Evolutionary conservation across 1,140 invertebrate species (phyloP), one percentile per base, ranked within the genome.

Genomic region (Drosophila simulans): DNA sequence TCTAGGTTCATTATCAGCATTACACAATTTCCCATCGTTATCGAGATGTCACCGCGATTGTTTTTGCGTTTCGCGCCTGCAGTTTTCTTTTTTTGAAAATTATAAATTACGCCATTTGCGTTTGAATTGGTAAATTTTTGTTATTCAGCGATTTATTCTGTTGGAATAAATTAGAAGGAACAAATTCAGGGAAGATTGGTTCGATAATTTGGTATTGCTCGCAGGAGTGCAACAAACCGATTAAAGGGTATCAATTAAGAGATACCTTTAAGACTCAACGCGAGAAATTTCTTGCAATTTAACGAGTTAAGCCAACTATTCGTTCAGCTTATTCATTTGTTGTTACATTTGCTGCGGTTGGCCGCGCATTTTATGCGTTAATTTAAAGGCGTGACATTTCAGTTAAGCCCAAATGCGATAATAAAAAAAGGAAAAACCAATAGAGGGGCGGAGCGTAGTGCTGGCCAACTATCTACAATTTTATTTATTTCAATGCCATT

Each of bases 341-440:
- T 75, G 37, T 42, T 74, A 35, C 57, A 80, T 66, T 83, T 76
- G 57, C 65, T 84, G 80, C 76, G 80, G 80, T 80, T 64, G n/a
- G 60, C 65, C 76, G 72, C 80, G 58, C 43, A 76, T 79, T 83
- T 84, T 64, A 49, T 68, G 62, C 81, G 77, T 68, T 84, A 56
- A 80, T 84, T 84, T 84, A 83, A 83, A 68, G 65, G 62, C 72
- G 59, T 80, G 77, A 84, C 80, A 83, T 83, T 83, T 78, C 80
- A 74, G 74, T 83, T 82, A 74, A 82, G 40, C 57, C 60, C 34
- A 77, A 82, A 82, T 80, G 35, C 51, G 53, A 74, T 53, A 75
- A 74, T 65, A 66, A 66, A 74, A 74, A 66, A 75, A n/a, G 39
- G 10, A 37, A 37, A 37, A 31, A 17, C 4, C 31, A 55, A 54